phyloP scores from a whole-genome alignment of 92 coral and sea anemone species.

The Anthopleura xanthogrammica region DNA sequence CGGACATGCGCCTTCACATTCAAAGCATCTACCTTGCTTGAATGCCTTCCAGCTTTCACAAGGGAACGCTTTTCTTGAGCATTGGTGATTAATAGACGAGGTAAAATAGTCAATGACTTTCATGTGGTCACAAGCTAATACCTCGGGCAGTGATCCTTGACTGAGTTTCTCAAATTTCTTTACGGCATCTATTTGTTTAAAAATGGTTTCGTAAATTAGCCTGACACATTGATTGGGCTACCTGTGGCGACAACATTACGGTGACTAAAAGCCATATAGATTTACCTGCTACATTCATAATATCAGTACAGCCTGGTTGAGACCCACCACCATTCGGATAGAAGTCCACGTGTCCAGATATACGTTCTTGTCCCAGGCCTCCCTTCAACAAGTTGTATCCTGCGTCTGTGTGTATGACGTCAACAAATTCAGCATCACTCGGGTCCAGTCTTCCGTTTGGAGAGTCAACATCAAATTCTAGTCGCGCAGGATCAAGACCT shows the following conservation, averaged over 20 bases:
- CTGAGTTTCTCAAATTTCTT: too few relatives aligned
- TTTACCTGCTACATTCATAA: slow-evolving; percentile 11
- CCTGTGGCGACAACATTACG: too few relatives aligned
- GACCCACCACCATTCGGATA: slow-evolving; percentile 92
- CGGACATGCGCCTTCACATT: slow-evolving; percentile 59
- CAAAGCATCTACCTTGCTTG: slow-evolving; percentile 65
- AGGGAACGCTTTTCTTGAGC: slow-evolving; percentile 66
- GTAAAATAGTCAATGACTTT: slow-evolving; percentile 77
- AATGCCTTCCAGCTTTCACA: slow-evolving; percentile 83
- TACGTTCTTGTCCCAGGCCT: slow-evolving; percentile 72
- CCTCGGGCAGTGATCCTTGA: slow-evolving; percentile 18
- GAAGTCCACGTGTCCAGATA: slow-evolving; percentile 92
- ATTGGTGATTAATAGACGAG: slow-evolving; percentile 67
- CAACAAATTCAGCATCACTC: slow-evolving; percentile 89
- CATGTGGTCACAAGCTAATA: slow-evolving; percentile 88
- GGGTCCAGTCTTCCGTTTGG: slow-evolving; percentile 81
- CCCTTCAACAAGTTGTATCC: slow-evolving; percentile 19
- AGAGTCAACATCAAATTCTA: slow-evolving; percentile 65
- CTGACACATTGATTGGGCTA: too few relatives aligned
- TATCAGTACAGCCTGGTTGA: slow-evolving; percentile 81
- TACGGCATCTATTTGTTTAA: too few relatives aligned
- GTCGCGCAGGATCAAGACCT: slow-evolving; percentile 96
- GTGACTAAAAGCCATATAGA: too few relatives aligned
- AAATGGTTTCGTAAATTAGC: not conserved
- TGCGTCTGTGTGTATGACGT: slow-evolving; percentile 88